These are phyloP conservation scores for Valencia hispanica DNA, from an alignment of 2,797 vertebrate genomes.

Conservation along the genomic window DNA sequence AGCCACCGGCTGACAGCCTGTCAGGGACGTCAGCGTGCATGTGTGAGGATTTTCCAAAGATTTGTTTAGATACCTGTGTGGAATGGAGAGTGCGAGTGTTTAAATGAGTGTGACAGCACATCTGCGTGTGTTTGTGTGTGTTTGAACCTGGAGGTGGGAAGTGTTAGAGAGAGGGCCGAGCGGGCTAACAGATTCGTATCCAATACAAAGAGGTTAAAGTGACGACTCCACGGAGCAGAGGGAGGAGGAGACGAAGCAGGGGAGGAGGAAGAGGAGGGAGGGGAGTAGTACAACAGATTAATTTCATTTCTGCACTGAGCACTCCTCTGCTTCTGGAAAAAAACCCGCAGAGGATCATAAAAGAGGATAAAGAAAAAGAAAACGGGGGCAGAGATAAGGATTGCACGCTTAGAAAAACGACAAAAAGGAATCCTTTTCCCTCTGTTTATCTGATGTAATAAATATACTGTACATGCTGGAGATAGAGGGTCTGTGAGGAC, in stretches of 20 bases:
- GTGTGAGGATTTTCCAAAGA: constrained; percentile 49
- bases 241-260: constrained; percentile 64
- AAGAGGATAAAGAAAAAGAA: constrained; percentile 61
- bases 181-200: constrained; percentile 79
- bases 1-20: constrained; percentile 61
- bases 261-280: constrained; percentile 31
- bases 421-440: constrained; percentile 21
- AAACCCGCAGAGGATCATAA: constrained; percentile 66
- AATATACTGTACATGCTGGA: constrained; percentile 62
- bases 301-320: constrained; percentile 79
- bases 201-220: constrained; percentile 79
- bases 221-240: constrained; percentile 72
- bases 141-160: constrained; percentile 52
- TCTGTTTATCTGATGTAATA: constrained; percentile 74
- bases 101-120: constrained; percentile 54
- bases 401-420: constrained; percentile 36
- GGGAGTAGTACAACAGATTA: constrained; percentile 78
- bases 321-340: constrained; percentile 62
- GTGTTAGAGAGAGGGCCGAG: constrained; percentile 62
- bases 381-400: constrained; percentile 54
- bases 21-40: constrained; percentile 64
- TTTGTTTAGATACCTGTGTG: constrained; percentile 66
- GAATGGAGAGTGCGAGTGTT: constrained; percentile 52
- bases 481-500: constrained; percentile 61
- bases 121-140: constrained; percentile 46